Conservation (phyloP, 2,113 vertebrate genomes). For the Origma solitaria region DNA sequence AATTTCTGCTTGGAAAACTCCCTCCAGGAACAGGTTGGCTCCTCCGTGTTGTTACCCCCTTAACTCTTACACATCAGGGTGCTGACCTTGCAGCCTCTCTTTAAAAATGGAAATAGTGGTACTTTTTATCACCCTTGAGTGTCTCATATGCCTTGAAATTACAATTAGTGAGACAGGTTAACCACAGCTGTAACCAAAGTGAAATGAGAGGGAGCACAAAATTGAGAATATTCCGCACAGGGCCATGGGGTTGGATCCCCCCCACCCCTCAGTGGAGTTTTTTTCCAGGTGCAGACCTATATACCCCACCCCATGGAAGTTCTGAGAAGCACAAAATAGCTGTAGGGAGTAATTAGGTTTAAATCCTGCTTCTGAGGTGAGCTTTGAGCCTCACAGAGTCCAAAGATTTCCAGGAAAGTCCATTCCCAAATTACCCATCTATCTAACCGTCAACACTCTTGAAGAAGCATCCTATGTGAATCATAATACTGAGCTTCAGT, state of each 20-base stretch:
- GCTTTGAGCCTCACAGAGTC: not conserved
- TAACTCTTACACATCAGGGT: not conserved
- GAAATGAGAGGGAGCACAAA: not conserved
- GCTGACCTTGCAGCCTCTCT: not conserved
- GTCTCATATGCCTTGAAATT: not conserved
- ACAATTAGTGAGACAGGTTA: not conserved
- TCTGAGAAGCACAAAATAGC: not conserved
- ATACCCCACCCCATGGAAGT: not conserved
- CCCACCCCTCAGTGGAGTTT: fast-evolving
- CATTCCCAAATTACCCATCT: not conserved
- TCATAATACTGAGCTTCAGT: not conserved
- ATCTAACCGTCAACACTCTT: not conserved
- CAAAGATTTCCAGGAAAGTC: not conserved
- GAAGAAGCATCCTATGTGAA: not conserved
- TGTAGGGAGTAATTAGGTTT: not conserved
- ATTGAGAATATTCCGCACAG: not conserved
- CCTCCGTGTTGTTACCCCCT: not conserved
- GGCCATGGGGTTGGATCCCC: not conserved
- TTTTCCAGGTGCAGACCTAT: not conserved
- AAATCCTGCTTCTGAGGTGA: not conserved
- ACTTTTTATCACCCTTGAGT: not conserved
- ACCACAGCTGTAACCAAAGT: not conserved
- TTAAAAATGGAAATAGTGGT: not conserved
- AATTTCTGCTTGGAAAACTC: not conserved
- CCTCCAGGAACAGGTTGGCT: not conserved